Conservation (phyloP, 2,888 invertebrate species). For the Drosophila meridiana region DNA sequence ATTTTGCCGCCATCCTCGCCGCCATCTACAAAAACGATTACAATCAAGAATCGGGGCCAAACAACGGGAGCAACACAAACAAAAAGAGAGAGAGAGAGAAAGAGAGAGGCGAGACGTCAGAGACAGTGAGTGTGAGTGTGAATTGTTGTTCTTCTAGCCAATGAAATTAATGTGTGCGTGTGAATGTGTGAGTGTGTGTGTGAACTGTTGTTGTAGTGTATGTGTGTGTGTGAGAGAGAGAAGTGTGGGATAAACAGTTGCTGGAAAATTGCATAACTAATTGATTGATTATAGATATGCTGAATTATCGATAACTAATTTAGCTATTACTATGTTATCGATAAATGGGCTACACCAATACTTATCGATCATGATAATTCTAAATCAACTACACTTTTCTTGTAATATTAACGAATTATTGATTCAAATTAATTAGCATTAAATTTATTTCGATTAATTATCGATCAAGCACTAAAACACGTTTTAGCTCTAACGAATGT, state of each 20-base stretch:
- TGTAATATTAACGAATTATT: not conserved
- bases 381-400: not conserved
- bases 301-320: not conserved
- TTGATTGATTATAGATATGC: not conserved
- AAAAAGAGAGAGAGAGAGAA: constrained; percentile 14
- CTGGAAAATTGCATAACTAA: constrained; percentile 12
- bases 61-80: not conserved
- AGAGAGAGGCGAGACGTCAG: constrained; percentile 40
- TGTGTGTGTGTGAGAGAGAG: constrained; percentile 5
- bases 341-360: not conserved
- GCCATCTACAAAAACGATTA: constrained; percentile 85
- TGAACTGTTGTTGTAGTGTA: constrained; percentile 14
- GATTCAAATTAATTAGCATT: not conserved
- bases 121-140: constrained; percentile 42
- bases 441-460: not conserved
- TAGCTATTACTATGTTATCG: not conserved
- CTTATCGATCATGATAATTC: not conserved
- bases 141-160: constrained; percentile 37
- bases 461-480: not conserved
- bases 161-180: constrained; percentile 33
- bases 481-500: not conserved
- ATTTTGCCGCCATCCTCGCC: constrained; percentile 85
- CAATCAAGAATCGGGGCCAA: constrained; percentile 28
- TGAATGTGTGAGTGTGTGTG: constrained; percentile 29
- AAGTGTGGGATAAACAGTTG: constrained; percentile 28